phyloP scores from a whole-genome alignment of 2,888 invertebrate genomes.

The Cybosia mesomella region DNA sequence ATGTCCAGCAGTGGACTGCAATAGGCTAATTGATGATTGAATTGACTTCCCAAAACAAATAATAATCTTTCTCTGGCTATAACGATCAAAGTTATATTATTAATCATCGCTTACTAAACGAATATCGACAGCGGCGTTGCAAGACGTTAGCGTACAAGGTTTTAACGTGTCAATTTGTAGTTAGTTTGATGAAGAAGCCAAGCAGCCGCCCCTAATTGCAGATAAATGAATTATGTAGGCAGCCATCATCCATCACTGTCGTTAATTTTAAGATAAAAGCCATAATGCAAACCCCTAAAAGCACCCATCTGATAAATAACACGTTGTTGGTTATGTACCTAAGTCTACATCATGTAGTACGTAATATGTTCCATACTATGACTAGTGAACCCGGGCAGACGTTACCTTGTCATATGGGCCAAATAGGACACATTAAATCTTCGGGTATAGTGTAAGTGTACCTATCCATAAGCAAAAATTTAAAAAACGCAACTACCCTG shows the following conservation, averaged over 20 bases:
- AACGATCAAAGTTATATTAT: conserved; percentile 5
- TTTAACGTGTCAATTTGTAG: conserved; percentile 61
- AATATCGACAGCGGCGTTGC: conserved; percentile 28
- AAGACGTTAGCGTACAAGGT: conserved; percentile 52
- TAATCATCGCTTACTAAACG: conserved; percentile 7
- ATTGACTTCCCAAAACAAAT: not conserved
- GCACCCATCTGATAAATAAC: not conserved
- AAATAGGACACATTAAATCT: too few relatives aligned
- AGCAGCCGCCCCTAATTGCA: conserved; percentile 68
- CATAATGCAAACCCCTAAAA: conserved; percentile 49
- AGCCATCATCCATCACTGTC: conserved; percentile 78
- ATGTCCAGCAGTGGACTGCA: too few relatives aligned
- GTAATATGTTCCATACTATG: not conserved
- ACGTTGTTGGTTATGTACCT: not conserved
- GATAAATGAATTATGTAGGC: conserved; percentile 79
- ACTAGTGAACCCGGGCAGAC: too few relatives aligned
- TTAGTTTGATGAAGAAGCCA: conserved; percentile 58
- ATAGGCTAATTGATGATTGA: too few relatives aligned
- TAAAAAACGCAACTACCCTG: too few relatives aligned
- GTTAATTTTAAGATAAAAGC: conserved; percentile 79
- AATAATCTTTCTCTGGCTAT: not conserved
- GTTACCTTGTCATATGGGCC: too few relatives aligned
- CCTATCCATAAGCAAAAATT: too few relatives aligned
- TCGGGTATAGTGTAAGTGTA: too few relatives aligned
- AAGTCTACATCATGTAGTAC: not conserved